Evolutionary conservation across 2,113 vertebrate genomes (phyloP).

Genomic region (Isurus oxyrinchus): DNA sequence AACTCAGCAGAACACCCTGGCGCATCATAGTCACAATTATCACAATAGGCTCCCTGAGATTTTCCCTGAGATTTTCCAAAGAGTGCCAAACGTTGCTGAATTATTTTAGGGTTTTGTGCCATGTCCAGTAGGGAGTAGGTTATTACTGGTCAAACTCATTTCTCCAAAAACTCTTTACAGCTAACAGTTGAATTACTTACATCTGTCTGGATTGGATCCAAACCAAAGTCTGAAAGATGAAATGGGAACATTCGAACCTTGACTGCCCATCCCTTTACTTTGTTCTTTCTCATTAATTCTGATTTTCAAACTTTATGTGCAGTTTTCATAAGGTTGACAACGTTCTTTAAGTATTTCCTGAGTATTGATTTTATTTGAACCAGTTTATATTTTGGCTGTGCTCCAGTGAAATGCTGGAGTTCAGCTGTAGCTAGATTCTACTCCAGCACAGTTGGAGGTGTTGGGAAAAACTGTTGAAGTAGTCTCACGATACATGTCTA

Average conservation of each 20-base stretch:
- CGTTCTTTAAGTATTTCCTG: not conserved
- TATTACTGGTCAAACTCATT: slow-evolving; percentile 4
- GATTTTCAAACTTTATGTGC: not conserved
- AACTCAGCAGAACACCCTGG: not conserved
- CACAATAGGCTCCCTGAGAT: not conserved
- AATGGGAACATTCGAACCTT: not conserved
- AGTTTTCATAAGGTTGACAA: not conserved
- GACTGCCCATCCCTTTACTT: not conserved
- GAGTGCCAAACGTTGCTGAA: not conserved
- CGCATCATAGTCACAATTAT: not conserved
- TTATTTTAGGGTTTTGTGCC: not conserved
- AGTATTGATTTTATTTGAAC: not conserved
- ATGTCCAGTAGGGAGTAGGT: not conserved
- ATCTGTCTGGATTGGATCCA: slow-evolving; percentile 13
- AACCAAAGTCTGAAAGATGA: not conserved
- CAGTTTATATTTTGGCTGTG: not conserved
- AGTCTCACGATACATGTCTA: not conserved
- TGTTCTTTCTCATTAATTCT: not conserved
- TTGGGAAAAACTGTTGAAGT: not conserved
- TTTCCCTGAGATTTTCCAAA: not conserved
- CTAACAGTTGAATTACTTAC: not conserved
- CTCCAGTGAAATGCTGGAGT: not conserved
- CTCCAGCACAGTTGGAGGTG: not conserved
- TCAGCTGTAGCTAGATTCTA: not conserved
- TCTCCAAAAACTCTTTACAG: not conserved